Evolutionary conservation across 2,113 vertebrate species (phyloP), one percentile per base, ranked within the genome.

Genomic region (Zosterops borbonicus): DNA sequence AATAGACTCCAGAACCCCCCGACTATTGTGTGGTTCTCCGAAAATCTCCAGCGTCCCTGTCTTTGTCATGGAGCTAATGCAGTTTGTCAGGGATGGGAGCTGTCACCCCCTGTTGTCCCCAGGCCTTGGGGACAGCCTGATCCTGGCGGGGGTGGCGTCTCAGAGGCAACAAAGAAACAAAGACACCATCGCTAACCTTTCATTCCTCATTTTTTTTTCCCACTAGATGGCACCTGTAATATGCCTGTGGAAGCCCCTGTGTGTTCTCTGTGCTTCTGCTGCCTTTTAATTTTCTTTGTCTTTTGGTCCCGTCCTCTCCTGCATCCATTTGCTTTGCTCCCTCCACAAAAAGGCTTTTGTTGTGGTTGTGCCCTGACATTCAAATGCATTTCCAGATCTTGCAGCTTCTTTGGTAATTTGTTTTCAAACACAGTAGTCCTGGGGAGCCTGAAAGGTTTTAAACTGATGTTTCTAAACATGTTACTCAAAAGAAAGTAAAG

Each of bases 151-250:
- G 46, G 4, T 13, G 56, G 37, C 10, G 15, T 17, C 11, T 42
- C 39, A 1, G n/a, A 20, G 25, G 35, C 59, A n/a, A 1, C n/a
- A 35, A 39, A 21, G 59, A 24, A 24, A n/a, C 1, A 0, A 68
- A 53, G 50, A 3, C 5, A 9, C 9, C 20, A 0, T 17, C 39
- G 1, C 18, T 10, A 11, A 21, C n/a, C 69, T 81, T 49, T 21
- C 22, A 2, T 24, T 60, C 52, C 47, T 33, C 37, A 1, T 4
- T n/a, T 19, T n/a, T 37, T 87, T 31, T 25, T 82, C 33, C 90
- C 90, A 13, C 87, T 87, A 87, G 89, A 31, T 92, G 89, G 93
- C 93, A 89, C 42, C 70, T 82, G 42, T 11, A 27, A 7, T 14
- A 58, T 85, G 56, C 58, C 63, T 68, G 20, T n/a, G 1, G 1